Evolutionary conservation across 2,888 invertebrate genomes (phyloP), one percentile per base, ranked within the genome.

Genomic region (Lasius platythorax): DNA sequence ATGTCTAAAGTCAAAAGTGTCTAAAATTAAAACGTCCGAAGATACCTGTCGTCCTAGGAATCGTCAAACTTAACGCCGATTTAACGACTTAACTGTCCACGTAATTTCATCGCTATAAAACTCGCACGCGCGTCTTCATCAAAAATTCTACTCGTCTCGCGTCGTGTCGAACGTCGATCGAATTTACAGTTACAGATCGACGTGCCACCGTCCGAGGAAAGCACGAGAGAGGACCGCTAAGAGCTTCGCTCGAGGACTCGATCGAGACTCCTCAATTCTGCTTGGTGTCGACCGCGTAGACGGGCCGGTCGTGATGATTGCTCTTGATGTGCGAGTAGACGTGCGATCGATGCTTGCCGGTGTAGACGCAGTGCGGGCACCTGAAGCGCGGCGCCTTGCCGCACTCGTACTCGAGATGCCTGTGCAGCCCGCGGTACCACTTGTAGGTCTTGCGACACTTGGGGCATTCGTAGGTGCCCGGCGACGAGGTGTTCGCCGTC

Each of bases 381-480:
- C 91, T 90, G 89, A 95, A 95, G 2, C 94, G 91, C 46, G 95
- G 95, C 33, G 90, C 89, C 91, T 94, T 93, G 76, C 95, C 94
- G 85, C 95, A 95, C 82, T 94, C 94, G 90, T 92, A 94, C 56
- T 92, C 93, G 70, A 93, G 88, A 33, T 93, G 96, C 33, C 96
- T 94, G 89, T 96, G 96, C 78, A 97, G 94, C 84, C 96, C 96
- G 6, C 96, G 96, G 91, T 96, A 96, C 93, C 96, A 96, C 78
- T 96, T 96, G 93, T 96, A 96, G 64, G 94, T 94, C 91, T 96
- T 96, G 64, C 95, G 94, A 91, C 96, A 96, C 67, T 95, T 95
- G 8, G 95, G 95, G 89, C 96, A 96, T 68, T 95, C 93, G 85
- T 90, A 94, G 84, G 84, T 92, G 33, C 93, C 94, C 18, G 92